Base-by-base conservation (phyloP, 53 echinoderm and acorn worm genomes). In the Paracentrotus lividus region DNA sequence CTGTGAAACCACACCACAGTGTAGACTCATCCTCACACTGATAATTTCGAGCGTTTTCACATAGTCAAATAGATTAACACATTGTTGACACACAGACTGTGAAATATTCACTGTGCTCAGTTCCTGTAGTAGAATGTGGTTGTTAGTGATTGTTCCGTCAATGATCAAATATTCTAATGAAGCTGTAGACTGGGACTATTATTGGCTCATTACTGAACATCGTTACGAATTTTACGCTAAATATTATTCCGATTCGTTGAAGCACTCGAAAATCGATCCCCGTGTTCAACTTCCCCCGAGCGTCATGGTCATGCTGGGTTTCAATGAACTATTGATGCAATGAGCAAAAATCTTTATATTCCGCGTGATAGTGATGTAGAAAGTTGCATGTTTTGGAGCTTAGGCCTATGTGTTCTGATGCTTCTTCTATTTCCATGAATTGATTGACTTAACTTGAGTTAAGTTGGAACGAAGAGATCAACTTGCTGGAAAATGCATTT, bases 191-290 rank as follows among this genome's bases (percentile, higher is more conserved):
- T 34, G 72, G 72, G 72, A 72, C 72, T 72, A 72, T 36, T 40
- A 72, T 40, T 38, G 34, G 38, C 38, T 36, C 20, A 36, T 34
- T 38, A n/a, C 69, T 65, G 72, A 20, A 40, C 21, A 72, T 72
- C 21, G 33, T 38, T 72, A 38, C 72, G 36, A 18, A 72, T 38
- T 72, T 72, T 72, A 38, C 3, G 15, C 38, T 38, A 38, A 69
- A 69, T 69, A 69, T 69, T 40, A 72, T 72, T 72, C 72, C 38
- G 40, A 72, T 72, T 72, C 40, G 72, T 72, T 72, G 40, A 18
- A 20, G 20, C 36, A 20, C 33, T 38, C 40, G 72, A 38, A 72
- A 72, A 38, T 38, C 32, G 72, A 72, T 72, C 72, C 15, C 16
- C 18, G 9, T 26, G 36, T 38, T 72, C 20, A 13, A 15, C 5